These are phyloP conservation scores for Drosophila burlai DNA, from an alignment of 1,140 invertebrate genomes.

Conservation along the genomic window DNA sequence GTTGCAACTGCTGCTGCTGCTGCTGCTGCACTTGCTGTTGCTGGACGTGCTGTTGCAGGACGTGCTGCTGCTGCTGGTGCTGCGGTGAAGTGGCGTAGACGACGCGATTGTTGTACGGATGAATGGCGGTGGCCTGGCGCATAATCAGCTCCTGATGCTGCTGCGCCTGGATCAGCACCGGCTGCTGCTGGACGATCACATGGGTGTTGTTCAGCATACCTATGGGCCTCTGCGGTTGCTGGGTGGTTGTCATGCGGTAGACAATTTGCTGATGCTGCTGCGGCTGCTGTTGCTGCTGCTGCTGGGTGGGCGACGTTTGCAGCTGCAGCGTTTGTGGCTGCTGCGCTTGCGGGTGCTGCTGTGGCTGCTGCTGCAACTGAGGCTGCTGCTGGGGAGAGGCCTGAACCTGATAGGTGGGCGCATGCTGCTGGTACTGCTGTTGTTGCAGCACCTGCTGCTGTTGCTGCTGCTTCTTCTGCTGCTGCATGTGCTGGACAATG, in stretches of 20 bases:
- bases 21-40: conserved; percentile 76
- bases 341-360: conserved; percentile 64
- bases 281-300: conserved; percentile 67
- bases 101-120: conserved; percentile 75
- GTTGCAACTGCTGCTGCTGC: conserved; percentile 67
- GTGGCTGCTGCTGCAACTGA: conserved; percentile 61
- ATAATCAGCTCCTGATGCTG: conserved; percentile 81
- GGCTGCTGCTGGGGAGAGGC: conserved; percentile 61
- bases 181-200: conserved; percentile 78
- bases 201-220: conserved; percentile 78
- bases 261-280: conserved; percentile 78
- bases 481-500: conserved; percentile 78
- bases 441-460: conserved; percentile 63
- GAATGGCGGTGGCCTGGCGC: conserved; percentile 71
- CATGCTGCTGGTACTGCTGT: conserved; percentile 59
- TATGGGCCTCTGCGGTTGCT: conserved; percentile 65
- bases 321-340: conserved; percentile 78
- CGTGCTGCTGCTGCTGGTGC: conserved; percentile 61
- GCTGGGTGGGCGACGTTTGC: conserved; percentile 63
- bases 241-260: conserved; percentile 72
- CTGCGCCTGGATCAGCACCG: conserved; percentile 71
- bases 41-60: conserved; percentile 66
- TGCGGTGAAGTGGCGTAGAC: conserved; percentile 69
- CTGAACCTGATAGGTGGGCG: conserved; percentile 71
- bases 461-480: conserved; percentile 78